These are phyloP conservation scores for Poecile atricapillus DNA, from an alignment of 2,113 vertebrate genomes.

Conservation along the genomic window DNA sequence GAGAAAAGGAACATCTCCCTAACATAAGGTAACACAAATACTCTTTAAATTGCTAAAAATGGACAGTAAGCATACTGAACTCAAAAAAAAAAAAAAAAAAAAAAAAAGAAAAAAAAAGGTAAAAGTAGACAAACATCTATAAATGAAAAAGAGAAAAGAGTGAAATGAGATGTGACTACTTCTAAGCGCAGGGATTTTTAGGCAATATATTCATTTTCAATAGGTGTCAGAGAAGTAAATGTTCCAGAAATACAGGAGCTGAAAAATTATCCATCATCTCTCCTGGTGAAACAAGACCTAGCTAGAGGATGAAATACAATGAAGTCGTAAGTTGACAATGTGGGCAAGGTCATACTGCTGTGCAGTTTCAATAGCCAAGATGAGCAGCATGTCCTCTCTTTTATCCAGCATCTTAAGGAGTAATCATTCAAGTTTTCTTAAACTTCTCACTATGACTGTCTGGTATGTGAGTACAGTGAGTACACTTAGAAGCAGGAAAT, in stretches of 20 bases:
- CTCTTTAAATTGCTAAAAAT: neutral
- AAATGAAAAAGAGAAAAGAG: conserved; percentile 25
- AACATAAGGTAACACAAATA: neutral
- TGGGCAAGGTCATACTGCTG: neutral
- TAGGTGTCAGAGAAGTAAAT: conserved; percentile 61
- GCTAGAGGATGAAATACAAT: neutral
- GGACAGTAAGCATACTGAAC: neutral
- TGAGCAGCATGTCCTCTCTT: neutral
- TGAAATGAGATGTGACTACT: conserved; percentile 60
- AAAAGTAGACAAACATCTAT: neutral
- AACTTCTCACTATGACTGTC: neutral
- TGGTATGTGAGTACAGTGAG: neutral
- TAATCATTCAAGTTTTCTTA: neutral
- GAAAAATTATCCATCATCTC: conserved; percentile 46
- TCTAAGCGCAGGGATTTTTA: conserved; percentile 43
- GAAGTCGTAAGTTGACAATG: neutral
- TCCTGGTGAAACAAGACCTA: neutral
- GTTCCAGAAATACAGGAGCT: conserved; percentile 44
- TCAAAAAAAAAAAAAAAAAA: neutral
- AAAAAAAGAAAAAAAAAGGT: too few relatives aligned
- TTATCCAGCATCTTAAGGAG: neutral
- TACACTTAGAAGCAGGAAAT: neutral
- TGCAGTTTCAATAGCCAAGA: neutral
- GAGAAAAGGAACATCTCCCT: neutral
- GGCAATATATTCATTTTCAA: conserved; percentile 51